Percentiles rank a stretch among this genome's conserved stretches.
Conservation (phyloP, 2,888 invertebrate genomes). For the Nudaria mundana region DNA sequence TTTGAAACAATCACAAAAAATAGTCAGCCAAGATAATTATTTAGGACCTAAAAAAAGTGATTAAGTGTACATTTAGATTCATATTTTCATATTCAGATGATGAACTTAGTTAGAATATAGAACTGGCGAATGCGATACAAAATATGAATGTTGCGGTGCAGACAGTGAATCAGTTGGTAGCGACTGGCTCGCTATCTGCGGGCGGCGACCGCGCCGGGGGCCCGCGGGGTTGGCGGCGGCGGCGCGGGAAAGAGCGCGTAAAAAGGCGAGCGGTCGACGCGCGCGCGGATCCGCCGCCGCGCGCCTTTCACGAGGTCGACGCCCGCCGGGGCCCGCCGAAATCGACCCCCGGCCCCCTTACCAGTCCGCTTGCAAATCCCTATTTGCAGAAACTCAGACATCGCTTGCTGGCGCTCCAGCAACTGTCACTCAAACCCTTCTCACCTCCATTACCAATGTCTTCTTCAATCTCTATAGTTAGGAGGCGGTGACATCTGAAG, state of each 20-base stretch:
- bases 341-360: constrained; percentile 54
- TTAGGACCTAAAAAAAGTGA: too few relatives aligned
- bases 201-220: constrained; percentile 78
- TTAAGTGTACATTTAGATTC: too few relatives aligned
- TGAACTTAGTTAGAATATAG: too few relatives aligned
- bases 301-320: constrained; percentile 78
- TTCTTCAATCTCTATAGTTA: constrained; percentile 46
- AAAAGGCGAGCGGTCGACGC: constrained; percentile 74
- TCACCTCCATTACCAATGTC: constrained; percentile 38
- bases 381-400: constrained; percentile 28
- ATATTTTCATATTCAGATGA: too few relatives aligned
- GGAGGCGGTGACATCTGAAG: constrained; percentile 44
- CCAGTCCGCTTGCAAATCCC: constrained; percentile 47
- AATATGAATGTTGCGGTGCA: constrained; percentile 52
- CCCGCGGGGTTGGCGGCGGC: constrained; percentile 74
- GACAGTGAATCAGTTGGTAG: constrained; percentile 70
- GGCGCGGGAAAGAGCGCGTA: constrained; percentile 75
- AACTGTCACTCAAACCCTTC: constrained; percentile 28
- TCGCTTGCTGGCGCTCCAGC: constrained; percentile 21
- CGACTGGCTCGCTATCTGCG: constrained; percentile 75
- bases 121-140: background rate
- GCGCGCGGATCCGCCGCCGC: constrained; percentile 61
- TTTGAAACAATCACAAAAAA: too few relatives aligned
- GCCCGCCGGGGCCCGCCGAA: constrained; percentile 70
- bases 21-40: too few relatives aligned